Evolutionary conservation across 1,140 invertebrate genomes (phyloP).

Genomic region (Rhopalosiphum padi): DNA sequence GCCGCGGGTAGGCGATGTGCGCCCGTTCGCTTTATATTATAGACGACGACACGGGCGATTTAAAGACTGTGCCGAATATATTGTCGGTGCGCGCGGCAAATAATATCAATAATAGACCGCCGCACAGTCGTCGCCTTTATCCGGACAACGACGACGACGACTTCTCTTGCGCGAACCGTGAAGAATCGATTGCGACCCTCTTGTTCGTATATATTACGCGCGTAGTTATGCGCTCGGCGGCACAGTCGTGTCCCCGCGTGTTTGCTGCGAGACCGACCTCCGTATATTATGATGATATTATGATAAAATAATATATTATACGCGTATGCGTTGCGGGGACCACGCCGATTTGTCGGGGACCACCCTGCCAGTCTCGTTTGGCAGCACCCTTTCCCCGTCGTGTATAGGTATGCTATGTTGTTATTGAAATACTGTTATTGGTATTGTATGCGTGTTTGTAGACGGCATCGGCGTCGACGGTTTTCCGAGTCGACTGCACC

Average conservation of each 20-base stretch:
- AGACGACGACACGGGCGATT: too few species aligned
- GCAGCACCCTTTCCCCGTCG: neutral
- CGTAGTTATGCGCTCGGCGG: too few species aligned
- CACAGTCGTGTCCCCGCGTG: too few species aligned
- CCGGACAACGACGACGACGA: neutral
- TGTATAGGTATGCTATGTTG: neutral
- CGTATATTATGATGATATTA: too few species aligned
- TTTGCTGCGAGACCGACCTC: neutral
- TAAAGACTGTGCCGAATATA: too few species aligned
- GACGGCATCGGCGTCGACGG: neutral
- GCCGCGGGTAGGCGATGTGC: too few species aligned
- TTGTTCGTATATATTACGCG: neutral
- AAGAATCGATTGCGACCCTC: neutral
- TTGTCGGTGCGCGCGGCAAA: neutral
- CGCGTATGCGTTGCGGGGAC: too few species aligned
- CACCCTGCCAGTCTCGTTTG: neutral
- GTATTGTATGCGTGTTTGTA: neutral
- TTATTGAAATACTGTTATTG: neutral
- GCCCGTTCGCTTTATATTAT: too few species aligned
- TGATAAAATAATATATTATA: too few species aligned
- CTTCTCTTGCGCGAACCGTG: neutral
- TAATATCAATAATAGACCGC: neutral
- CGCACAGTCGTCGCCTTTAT: neutral
- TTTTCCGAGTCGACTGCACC: too few species aligned
- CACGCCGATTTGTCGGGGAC: neutral